Conservation (phyloP, 2,113 vertebrate genomes). For the Rhinoderma darwinii region DNA sequence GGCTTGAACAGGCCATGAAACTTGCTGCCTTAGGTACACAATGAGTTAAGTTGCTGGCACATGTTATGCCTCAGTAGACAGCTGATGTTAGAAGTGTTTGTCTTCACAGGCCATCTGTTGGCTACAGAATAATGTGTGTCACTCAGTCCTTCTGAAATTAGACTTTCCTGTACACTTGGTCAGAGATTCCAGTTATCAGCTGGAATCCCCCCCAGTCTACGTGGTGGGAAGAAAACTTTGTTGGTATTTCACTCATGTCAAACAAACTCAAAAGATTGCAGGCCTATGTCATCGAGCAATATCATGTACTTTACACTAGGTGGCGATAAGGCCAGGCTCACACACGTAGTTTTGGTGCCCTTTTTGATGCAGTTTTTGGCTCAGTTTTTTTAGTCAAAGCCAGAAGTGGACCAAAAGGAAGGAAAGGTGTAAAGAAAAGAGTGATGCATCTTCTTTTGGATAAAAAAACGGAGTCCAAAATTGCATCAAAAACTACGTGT, state of each 20-base stretch:
- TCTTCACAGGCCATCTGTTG: slow-evolving; percentile 54
- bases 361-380: too few species aligned
- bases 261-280: slow-evolving; percentile 6
- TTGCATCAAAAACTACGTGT: too few species aligned
- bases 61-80: slow-evolving; percentile 42
- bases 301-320: background rate
- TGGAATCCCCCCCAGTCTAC: slow-evolving; percentile 39
- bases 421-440: too few species aligned
- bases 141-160: slow-evolving; percentile 42
- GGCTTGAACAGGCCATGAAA: background rate
- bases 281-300: background rate
- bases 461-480: too few species aligned
- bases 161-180: slow-evolving; percentile 40
- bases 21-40: background rate
- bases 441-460: too few species aligned
- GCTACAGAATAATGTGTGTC: slow-evolving; percentile 45
- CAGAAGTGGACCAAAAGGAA: too few species aligned
- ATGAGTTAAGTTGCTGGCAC: slow-evolving; percentile 30
- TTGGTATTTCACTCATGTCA: slow-evolving; percentile 40
- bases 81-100: slow-evolving; percentile 54
- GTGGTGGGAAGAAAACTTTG: background rate
- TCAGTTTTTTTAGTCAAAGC: too few species aligned
- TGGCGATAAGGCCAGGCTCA: background rate
- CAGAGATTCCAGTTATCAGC: slow-evolving; percentile 46
- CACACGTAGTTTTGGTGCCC: too few species aligned